Evolutionary conservation across 2,113 vertebrate genomes (phyloP).

Genomic region (Chascanopsetta lugubris): DNA sequence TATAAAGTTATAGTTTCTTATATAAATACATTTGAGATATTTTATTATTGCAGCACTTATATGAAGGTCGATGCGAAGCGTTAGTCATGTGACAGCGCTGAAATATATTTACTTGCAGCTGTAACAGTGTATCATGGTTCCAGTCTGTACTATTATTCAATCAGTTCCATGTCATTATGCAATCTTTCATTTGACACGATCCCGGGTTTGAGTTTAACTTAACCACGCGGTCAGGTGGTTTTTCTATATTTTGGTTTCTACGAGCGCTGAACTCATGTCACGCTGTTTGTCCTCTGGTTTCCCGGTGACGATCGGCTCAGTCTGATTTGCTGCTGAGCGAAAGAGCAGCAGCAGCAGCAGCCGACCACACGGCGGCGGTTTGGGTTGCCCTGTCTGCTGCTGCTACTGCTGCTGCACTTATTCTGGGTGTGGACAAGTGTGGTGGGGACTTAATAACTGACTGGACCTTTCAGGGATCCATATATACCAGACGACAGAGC

Average conservation of each 20-base stretch:
- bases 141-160: too few species aligned
- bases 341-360: constrained; percentile 31
- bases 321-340: constrained; percentile 34
- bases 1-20: neutral
- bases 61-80: too few species aligned
- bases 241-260: constrained; percentile 6
- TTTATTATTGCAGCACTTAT: too few species aligned
- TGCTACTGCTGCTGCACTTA: constrained; percentile 45
- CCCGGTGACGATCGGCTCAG: constrained; percentile 28
- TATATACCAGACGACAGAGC: constrained; percentile 67
- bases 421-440: constrained; percentile 78
- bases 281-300: constrained; percentile 9
- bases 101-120: too few species aligned
- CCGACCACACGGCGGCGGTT: constrained; percentile 54
- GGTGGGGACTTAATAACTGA: constrained; percentile 76
- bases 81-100: too few species aligned
- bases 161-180: too few species aligned
- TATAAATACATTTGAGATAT: neutral
- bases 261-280: neutral
- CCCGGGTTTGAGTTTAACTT: neutral
- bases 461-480: constrained; percentile 65
- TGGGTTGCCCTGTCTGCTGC: constrained; percentile 50
- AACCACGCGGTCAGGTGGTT: neutral
- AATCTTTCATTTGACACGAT: neutral
- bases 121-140: too few species aligned